These are phyloP conservation scores for Pterostichus madidus DNA, from an alignment of 2,888 invertebrate species.

Conservation along the genomic window DNA sequence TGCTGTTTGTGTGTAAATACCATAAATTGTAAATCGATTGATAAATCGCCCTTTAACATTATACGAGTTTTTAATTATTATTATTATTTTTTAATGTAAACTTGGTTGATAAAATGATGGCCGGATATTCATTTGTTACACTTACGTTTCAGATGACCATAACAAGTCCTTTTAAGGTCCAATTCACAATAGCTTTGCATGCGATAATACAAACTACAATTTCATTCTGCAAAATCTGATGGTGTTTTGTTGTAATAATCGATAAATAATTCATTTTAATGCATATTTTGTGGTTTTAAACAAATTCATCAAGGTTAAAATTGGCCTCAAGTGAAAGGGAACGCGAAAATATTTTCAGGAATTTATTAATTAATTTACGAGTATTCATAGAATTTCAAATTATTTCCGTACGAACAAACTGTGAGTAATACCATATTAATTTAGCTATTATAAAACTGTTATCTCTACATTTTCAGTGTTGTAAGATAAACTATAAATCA, in stretches of 20 bases:
- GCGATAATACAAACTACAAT: background rate
- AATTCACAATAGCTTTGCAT: too few species aligned
- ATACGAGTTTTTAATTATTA: too few species aligned
- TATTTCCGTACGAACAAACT: background rate
- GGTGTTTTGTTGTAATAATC: background rate
- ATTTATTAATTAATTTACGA: conserved; percentile 44
- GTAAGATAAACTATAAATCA: background rate
- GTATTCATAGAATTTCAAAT: conserved; percentile 21
- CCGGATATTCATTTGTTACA: too few species aligned
- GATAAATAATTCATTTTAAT: conserved; percentile 16
- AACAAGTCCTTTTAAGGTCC: too few species aligned
- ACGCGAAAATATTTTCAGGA: conserved; percentile 20
- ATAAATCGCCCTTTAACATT: too few species aligned
- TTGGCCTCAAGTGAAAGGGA: conserved; percentile 1
- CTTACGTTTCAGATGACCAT: too few species aligned
- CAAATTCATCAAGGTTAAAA: conserved; percentile 14
- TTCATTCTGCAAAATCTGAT: background rate
- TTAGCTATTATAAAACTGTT: too few species aligned
- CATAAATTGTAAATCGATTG: too few species aligned
- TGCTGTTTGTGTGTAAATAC: too few species aligned
- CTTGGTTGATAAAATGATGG: too few species aligned
- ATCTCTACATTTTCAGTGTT: background rate
- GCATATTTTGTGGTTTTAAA: conserved; percentile 18
- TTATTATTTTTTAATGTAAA: too few species aligned
- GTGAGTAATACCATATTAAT: too few species aligned